Evolutionary conservation across 2,888 invertebrate species (phyloP).

Genomic region (Hirtodrosophila duncani): DNA sequence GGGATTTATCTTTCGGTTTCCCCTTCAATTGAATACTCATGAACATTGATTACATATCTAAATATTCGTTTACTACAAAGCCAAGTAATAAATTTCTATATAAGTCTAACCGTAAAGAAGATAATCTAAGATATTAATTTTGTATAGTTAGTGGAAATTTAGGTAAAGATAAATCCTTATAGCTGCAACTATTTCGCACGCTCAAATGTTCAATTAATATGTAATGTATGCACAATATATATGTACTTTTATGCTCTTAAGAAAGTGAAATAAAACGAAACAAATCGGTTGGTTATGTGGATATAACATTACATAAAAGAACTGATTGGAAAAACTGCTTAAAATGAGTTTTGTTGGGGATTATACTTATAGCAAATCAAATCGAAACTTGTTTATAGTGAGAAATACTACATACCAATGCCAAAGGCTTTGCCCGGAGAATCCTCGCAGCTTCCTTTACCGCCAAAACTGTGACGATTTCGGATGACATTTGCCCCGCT

Average conservation of each 20-base stretch:
- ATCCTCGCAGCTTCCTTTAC: constrained; percentile 80
- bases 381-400: not conserved
- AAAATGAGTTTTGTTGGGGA: constrained; percentile 51
- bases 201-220: constrained; percentile 18
- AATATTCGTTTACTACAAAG: too few relatives aligned
- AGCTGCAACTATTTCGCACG: constrained; percentile 49
- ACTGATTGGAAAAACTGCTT: constrained; percentile 44
- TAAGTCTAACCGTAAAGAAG: too few relatives aligned
- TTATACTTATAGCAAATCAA: constrained; percentile 23
- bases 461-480: constrained; percentile 81
- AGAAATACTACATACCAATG: constrained; percentile 82
- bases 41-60: constrained; percentile 30
- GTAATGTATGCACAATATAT: too few relatives aligned
- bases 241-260: constrained; percentile 10
- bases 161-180: constrained; percentile 62
- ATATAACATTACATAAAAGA: constrained; percentile 28
- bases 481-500: constrained; percentile 70
- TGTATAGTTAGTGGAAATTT: constrained; percentile 2
- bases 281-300: too few relatives aligned
- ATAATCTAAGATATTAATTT: constrained; percentile 1
- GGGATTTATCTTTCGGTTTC: too few relatives aligned
- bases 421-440: constrained; percentile 87
- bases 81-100: too few relatives aligned
- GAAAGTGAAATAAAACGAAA: constrained; percentile 32
- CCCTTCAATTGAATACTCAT: too few relatives aligned